Evolutionary conservation across 2,888 invertebrate species (phyloP).

Genomic region (Parnassius mnemosyne): DNA sequence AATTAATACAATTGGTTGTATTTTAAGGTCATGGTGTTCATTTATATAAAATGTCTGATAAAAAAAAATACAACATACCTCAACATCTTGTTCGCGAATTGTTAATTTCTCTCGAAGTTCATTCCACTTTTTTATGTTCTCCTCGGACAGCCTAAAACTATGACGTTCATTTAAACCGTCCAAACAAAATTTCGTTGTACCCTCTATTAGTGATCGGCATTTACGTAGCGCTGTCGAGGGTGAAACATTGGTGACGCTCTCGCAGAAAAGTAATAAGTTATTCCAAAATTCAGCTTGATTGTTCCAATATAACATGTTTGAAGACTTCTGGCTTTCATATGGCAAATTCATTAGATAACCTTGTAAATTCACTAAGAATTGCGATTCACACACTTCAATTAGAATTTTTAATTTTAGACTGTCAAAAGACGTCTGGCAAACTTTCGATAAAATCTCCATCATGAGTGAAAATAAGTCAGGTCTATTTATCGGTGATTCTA

Average conservation of each 20-base stretch:
- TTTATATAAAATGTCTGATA: too few relatives aligned
- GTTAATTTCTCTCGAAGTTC: constrained; percentile 45
- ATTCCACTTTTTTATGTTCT: constrained; percentile 39
- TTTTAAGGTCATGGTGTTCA: too few relatives aligned
- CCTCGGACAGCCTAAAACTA: constrained; percentile 44
- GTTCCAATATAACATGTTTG: constrained; percentile 56
- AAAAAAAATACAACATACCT: constrained; percentile 38
- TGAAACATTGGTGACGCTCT: constrained; percentile 55
- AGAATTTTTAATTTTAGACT: constrained; percentile 54
- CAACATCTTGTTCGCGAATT: constrained; percentile 38
- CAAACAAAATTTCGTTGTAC: constrained; percentile 47
- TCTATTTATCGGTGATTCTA: constrained; percentile 46
- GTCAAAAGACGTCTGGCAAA: constrained; percentile 54
- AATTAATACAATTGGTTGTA: too few relatives aligned
- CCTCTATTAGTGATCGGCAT: constrained; percentile 57
- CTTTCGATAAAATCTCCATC: constrained; percentile 60
- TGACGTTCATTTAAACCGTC: constrained; percentile 47
- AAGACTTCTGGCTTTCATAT: constrained; percentile 35
- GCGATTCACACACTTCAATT: constrained; percentile 56
- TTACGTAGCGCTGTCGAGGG: constrained; percentile 55
- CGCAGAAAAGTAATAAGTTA: constrained; percentile 53
- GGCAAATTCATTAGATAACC: constrained; percentile 61
- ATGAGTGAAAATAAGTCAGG: constrained; percentile 59
- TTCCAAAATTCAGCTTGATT: constrained; percentile 58
- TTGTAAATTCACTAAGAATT: constrained; percentile 49